Evolutionary conservation across 2,888 invertebrate species (phyloP).

Genomic region (Chrysomela aeneicollis): DNA sequence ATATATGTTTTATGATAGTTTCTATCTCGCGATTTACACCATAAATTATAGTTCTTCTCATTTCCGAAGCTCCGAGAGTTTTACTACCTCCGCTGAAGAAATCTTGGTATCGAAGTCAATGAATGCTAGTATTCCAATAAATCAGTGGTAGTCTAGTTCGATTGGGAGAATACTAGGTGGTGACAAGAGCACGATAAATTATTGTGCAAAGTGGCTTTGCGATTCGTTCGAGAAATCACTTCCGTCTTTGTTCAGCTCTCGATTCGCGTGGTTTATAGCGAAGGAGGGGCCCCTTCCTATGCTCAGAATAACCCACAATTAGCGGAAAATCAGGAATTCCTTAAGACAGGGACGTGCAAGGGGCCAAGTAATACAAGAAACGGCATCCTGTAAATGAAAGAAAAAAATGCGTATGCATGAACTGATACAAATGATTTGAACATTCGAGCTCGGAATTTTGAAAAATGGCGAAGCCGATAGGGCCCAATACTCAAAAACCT

Average conservation of each 20-base stretch:
- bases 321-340: not conserved
- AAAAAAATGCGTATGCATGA: no score
- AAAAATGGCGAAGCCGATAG: no score
- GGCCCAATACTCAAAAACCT: no score
- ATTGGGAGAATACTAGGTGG: slow-evolving; percentile 45
- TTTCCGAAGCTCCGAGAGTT: not conserved
- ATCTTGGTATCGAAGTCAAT: not conserved
- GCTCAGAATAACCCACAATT: slow-evolving; percentile 3
- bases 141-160: slow-evolving; percentile 22
- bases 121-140: not conserved
- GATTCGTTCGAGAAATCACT: slow-evolving; percentile 28
- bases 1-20: no score
- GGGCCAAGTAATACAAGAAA: no score
- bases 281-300: not conserved
- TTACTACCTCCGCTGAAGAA: not conserved
- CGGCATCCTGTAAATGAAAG: no score
- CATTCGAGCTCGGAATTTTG: no score
- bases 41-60: no score
- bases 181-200: slow-evolving; percentile 43
- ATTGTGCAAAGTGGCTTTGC: slow-evolving; percentile 37
- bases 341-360: not conserved
- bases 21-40: no score
- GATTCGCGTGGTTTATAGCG: not conserved
- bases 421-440: no score
- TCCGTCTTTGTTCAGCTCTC: slow-evolving; percentile 23